Percentiles rank a stretch among this genome's conserved stretches.
phyloP scores from a whole-genome alignment of 2,797 vertebrate species.

The Xerus rutilus region DNA sequence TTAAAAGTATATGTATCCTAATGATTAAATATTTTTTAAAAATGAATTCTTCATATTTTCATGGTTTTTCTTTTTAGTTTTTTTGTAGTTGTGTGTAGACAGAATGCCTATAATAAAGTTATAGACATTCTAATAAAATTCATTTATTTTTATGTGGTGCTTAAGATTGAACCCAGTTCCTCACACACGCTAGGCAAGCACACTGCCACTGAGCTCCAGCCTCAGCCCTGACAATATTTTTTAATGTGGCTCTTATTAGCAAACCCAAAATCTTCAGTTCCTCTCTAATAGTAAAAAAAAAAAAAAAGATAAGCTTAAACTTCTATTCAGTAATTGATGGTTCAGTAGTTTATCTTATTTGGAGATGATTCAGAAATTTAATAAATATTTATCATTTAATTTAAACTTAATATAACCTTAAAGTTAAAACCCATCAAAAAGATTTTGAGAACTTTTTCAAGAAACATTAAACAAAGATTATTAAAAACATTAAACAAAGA shows the following conservation, averaged over 20 bases:
- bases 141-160: too few relatives aligned
- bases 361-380: background rate
- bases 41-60: too few relatives aligned
- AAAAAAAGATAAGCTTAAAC: background rate
- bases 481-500: background rate
- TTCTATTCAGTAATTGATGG: background rate
- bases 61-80: too few relatives aligned
- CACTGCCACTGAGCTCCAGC: too few relatives aligned
- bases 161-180: too few relatives aligned
- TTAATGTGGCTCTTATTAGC: background rate
- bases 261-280: background rate
- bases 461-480: background rate
- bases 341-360: slow-evolving; percentile 27
- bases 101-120: too few relatives aligned
- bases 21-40: background rate
- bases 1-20: background rate
- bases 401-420: background rate
- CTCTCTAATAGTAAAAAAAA: background rate
- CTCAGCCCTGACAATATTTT: background rate
- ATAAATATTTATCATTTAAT: slow-evolving; percentile 50
- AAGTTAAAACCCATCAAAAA: background rate
- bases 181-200: too few relatives aligned
- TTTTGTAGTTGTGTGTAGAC: too few relatives aligned
- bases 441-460: background rate
- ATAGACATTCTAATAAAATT: too few relatives aligned